Conservation (phyloP, 2,113 vertebrate genomes). For the Rhinopomastus cyanomelas region DNA sequence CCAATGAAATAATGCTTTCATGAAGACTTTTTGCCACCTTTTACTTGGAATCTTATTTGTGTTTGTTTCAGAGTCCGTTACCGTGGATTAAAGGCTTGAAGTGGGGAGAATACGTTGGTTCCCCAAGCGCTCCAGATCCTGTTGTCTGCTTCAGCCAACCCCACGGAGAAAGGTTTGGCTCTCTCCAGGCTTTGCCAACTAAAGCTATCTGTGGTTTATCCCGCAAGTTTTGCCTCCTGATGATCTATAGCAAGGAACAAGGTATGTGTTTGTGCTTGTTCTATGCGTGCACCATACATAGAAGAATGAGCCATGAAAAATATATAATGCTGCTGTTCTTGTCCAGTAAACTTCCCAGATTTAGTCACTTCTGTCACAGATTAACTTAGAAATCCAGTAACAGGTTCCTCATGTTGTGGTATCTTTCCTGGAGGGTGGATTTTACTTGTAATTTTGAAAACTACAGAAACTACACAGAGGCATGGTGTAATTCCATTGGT, state of each 20-base stretch:
- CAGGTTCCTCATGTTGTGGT: background rate
- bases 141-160: conserved; percentile 97
- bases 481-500: background rate
- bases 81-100: conserved; percentile 97
- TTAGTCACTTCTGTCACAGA: background rate
- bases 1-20: background rate
- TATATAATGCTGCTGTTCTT: background rate
- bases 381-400: background rate
- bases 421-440: background rate
- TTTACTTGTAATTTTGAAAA: background rate
- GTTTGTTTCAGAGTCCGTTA: conserved; percentile 85
- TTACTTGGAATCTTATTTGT: background rate
- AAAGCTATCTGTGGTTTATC: conserved; percentile 94
- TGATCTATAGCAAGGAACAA: conserved; percentile 99
- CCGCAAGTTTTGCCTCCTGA: conserved; percentile 95
- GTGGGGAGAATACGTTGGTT: conserved; percentile 98
- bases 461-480: too few species aligned
- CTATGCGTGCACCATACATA: background rate
- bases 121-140: conserved; percentile 92
- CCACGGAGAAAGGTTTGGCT: conserved; percentile 92
- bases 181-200: conserved; percentile 92
- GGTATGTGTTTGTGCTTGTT: conserved; percentile 74
- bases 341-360: background rate
- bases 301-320: background rate
- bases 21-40: background rate